A percentile compares a stretch with the other conserved stretches of the same genome.
phyloP scores from a whole-genome alignment of 2,888 invertebrate genomes.

The Apamea crenata region DNA sequence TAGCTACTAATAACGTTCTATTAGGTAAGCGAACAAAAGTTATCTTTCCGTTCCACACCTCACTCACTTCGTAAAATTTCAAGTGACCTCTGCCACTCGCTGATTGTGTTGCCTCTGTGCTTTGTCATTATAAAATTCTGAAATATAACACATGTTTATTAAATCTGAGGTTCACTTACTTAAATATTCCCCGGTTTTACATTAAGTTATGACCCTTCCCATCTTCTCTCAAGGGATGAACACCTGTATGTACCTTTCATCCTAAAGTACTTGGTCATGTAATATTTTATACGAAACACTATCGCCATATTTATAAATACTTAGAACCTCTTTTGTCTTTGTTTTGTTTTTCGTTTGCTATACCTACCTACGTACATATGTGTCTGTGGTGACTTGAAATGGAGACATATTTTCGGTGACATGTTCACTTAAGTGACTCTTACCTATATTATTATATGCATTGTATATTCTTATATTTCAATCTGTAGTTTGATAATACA shows the following conservation, averaged over 20 bases:
- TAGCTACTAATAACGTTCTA: background rate
- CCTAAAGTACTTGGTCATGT: constrained; percentile 31
- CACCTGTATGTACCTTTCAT: constrained; percentile 17
- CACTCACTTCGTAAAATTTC: constrained; percentile 14
- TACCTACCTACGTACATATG: background rate
- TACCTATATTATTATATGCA: constrained; percentile 5
- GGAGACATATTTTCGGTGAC: constrained; percentile 20
- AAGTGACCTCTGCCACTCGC: constrained; percentile 7
- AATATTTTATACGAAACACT: constrained; percentile 41
- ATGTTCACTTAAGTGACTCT: constrained; percentile 28
- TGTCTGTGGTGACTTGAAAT: constrained; percentile 13
- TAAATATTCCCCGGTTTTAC: constrained; percentile 40
- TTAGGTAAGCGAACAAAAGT: background rate
- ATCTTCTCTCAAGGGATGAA: constrained; percentile 35
- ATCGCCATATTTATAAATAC: background rate
- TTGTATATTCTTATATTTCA: constrained; percentile 3
- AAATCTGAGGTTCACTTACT: constrained; percentile 28
- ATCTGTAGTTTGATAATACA: constrained; percentile 17
- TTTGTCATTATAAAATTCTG: background rate
- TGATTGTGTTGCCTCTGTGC: constrained; percentile 6
- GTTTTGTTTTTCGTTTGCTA: constrained; percentile 11
- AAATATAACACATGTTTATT: constrained; percentile 32
- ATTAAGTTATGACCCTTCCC: constrained; percentile 35
- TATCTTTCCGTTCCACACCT: background rate
- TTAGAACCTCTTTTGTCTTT: constrained; percentile 20